These are phyloP conservation scores for Thumatha senex DNA, from an alignment of 2,888 invertebrate genomes.

Conservation along the genomic window DNA sequence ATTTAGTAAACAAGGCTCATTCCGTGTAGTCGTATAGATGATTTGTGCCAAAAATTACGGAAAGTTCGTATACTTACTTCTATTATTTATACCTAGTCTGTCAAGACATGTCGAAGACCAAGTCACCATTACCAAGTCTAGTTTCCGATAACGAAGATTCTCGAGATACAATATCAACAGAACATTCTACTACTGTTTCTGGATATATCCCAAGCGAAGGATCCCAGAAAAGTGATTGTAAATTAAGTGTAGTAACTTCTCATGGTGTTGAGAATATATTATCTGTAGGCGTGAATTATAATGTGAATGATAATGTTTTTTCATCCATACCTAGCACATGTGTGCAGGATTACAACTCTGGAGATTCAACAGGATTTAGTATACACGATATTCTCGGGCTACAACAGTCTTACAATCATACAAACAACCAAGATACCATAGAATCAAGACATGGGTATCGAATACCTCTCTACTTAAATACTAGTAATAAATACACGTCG, in stretches of 20 bases:
- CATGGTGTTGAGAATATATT: slow-evolving; percentile 74
- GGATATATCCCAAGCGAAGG: slow-evolving; percentile 42
- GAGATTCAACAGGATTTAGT: slow-evolving; percentile 76
- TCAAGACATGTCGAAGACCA: slow-evolving; percentile 57
- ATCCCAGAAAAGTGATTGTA: slow-evolving; percentile 46
- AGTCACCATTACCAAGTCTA: slow-evolving; percentile 61
- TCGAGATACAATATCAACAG: slow-evolving; percentile 57
- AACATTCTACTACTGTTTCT: slow-evolving; percentile 46
- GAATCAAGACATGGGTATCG: slow-evolving; percentile 68
- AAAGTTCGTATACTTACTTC: neutral
- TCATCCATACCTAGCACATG: slow-evolving; percentile 60
- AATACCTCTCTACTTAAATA: slow-evolving; percentile 65
- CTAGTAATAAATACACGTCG: slow-evolving; percentile 69
- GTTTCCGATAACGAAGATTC: slow-evolving; percentile 60
- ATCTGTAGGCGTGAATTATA: slow-evolving; percentile 57
- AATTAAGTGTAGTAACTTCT: slow-evolving; percentile 54
- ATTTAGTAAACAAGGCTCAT: slow-evolving; percentile 77
- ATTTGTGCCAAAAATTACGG: slow-evolving; percentile 24
- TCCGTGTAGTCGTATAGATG: slow-evolving; percentile 64
- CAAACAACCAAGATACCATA: slow-evolving; percentile 51
- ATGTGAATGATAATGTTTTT: slow-evolving; percentile 51
- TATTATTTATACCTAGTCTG: slow-evolving; percentile 4
- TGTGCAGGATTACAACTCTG: slow-evolving; percentile 75
- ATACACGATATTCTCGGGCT: slow-evolving; percentile 79
- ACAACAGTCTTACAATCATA: slow-evolving; percentile 61